phyloP scores from a whole-genome alignment of 2,888 invertebrate species.

The Machimus atricapillus region DNA sequence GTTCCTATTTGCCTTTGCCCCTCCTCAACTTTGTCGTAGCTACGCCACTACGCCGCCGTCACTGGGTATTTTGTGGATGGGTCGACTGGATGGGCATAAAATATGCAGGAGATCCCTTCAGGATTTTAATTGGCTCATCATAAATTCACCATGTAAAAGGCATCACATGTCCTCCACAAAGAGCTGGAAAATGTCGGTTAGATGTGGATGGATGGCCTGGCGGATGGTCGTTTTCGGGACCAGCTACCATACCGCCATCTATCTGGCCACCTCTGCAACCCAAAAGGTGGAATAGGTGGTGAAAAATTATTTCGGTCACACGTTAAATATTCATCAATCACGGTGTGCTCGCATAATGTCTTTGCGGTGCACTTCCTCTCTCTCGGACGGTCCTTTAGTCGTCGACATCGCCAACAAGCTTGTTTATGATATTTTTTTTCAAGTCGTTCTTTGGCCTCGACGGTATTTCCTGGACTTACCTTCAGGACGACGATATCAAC shows the following conservation, averaged over 20 bases:
- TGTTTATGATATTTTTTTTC: background rate
- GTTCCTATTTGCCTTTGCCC: background rate
- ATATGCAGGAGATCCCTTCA: slow-evolving; percentile 24
- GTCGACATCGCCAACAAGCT: background rate
- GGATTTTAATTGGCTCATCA: slow-evolving; percentile 59
- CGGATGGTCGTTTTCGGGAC: background rate
- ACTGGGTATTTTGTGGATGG: background rate
- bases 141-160: slow-evolving; percentile 54
- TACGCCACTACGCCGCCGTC: background rate
- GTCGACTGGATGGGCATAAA: background rate
- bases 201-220: slow-evolving; percentile 16
- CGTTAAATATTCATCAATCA: slow-evolving; percentile 45
- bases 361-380: background rate
- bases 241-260: background rate
- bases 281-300: background rate
- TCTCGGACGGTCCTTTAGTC: background rate
- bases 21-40: background rate
- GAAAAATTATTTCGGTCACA: slow-evolving; percentile 45
- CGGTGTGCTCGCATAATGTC: slow-evolving; percentile 1
- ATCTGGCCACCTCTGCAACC: background rate
- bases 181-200: slow-evolving; percentile 10
- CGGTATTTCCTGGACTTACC: background rate
- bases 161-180: slow-evolving; percentile 18
- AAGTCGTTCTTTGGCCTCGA: background rate
- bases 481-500: background rate